Conservation (phyloP, 2,888 invertebrate genomes). For the Rotaria macrura region DNA sequence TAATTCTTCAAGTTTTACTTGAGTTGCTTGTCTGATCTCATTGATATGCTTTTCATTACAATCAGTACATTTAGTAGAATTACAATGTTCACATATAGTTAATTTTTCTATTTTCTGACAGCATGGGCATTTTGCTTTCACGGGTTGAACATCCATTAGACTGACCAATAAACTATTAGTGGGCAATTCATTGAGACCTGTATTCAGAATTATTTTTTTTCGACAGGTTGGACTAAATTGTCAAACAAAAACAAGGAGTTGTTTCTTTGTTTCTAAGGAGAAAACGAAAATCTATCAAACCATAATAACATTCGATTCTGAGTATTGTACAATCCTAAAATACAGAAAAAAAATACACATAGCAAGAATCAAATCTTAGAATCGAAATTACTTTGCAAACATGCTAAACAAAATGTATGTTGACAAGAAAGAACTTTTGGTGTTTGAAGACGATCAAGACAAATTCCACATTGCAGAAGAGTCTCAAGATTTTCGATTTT, state of each 20-base stretch:
- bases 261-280: neutral
- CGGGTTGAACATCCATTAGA: slow-evolving; percentile 19
- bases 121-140: neutral
- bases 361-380: neutral
- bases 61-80: neutral
- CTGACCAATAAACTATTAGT: neutral
- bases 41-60: slow-evolving; percentile 5
- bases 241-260: neutral
- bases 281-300: neutral
- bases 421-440: slow-evolving; percentile 13
- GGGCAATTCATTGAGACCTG: neutral
- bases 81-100: slow-evolving; percentile 8
- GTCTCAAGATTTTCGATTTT: neutral
- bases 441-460: neutral
- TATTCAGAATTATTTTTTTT: neutral
- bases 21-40: neutral
- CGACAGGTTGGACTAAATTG: neutral
- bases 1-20: neutral
- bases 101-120: neutral
- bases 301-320: neutral
- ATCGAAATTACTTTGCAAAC: neutral
- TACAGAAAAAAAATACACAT: neutral
- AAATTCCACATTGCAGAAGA: neutral
- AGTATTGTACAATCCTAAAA: neutral
- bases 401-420: neutral